Conservation (phyloP, 2,797 vertebrate genomes). For the Bradypodion pumilum region DNA sequence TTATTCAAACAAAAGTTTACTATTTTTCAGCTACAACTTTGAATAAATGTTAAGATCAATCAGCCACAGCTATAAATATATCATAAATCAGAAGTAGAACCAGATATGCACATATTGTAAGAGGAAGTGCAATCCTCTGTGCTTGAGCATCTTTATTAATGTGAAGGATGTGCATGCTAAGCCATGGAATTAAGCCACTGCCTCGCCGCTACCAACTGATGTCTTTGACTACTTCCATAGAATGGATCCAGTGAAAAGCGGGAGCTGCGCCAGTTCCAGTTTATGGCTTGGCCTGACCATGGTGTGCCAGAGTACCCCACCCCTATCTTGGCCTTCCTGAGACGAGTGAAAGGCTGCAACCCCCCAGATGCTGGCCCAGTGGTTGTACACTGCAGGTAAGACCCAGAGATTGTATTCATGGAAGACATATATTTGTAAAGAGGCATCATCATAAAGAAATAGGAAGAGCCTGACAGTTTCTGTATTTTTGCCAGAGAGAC, state of each 20-base stretch:
- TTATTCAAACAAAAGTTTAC: background rate
- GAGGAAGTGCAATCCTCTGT: background rate
- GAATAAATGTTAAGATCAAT: background rate
- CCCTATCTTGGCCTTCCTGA: conserved; percentile 89
- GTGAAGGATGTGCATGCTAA: background rate
- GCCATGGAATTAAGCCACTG: background rate
- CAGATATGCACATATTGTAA: background rate
- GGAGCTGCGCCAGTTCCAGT: conserved; percentile 96
- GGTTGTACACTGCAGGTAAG: conserved; percentile 97
- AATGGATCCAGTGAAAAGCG: conserved; percentile 93
- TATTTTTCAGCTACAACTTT: background rate
- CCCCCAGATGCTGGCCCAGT: conserved; percentile 91
- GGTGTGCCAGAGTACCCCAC: conserved; percentile 96
- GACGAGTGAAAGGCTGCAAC: conserved; percentile 91
- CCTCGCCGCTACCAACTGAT: background rate
- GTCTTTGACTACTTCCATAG: conserved; percentile 71
- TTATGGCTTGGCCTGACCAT: conserved; percentile 96
- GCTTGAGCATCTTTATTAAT: background rate
- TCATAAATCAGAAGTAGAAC: background rate
- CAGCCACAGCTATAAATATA: background rate
- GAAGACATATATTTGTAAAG: background rate
- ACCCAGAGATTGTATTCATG: background rate
- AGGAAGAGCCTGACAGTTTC: background rate
- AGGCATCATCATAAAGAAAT: background rate
- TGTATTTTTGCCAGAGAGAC: background rate